phyloP scores from a whole-genome alignment of 1,140 invertebrate species.

The Diprion similis region DNA sequence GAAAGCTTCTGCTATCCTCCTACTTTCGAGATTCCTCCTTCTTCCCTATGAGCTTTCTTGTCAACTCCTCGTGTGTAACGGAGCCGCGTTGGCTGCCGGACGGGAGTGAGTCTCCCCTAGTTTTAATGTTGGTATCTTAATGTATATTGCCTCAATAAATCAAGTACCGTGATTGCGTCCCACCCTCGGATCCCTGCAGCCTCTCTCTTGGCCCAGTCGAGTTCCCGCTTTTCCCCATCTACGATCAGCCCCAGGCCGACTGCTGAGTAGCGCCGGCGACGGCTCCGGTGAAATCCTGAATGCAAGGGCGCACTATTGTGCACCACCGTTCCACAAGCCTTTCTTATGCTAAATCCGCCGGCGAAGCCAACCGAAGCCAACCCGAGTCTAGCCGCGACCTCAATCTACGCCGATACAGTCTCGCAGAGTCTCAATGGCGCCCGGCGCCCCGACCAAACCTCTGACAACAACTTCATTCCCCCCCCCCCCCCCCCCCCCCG shows the following conservation, averaged over 20 bases:
- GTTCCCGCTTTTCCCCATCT: no score
- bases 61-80: background rate
- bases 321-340: constrained; percentile 36
- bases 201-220: background rate
- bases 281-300: constrained; percentile 31
- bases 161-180: constrained; percentile 59
- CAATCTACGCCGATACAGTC: constrained; percentile 30
- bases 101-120: constrained; percentile 48
- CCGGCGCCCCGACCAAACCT: constrained; percentile 8
- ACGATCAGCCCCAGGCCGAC: no score
- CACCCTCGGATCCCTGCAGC: constrained; percentile 38
- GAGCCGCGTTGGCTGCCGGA: background rate
- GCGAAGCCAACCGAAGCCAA: background rate
- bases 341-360: constrained; percentile 48
- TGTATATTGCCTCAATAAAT: constrained; percentile 62
- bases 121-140: constrained; percentile 63
- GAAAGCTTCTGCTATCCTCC: background rate
- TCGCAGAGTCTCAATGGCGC: constrained; percentile 26
- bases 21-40: background rate
- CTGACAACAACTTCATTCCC: background rate
- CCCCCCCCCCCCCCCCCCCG: no score
- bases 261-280: constrained; percentile 19
- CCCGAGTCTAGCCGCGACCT: constrained; percentile 20
- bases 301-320: constrained; percentile 39
- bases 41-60: background rate